Conservation (phyloP, 30 jellyfish, hydroid and myxozoan species). For the Sanderia malayensis region DNA sequence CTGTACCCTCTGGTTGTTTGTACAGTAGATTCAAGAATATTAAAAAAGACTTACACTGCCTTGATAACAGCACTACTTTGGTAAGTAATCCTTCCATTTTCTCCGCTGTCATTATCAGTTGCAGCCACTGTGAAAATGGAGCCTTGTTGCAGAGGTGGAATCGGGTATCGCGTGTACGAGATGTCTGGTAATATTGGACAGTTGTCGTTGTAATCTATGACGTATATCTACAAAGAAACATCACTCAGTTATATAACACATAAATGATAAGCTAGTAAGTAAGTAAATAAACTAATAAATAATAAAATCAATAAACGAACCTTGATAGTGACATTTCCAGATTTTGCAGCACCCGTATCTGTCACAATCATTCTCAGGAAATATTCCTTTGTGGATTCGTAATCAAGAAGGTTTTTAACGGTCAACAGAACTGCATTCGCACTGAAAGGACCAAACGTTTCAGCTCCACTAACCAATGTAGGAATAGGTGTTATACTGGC, state of each 20-base stretch:
- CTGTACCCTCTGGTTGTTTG: background rate
- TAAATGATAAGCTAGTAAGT: too few species aligned
- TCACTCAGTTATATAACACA: background rate
- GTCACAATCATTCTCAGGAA: conserved; percentile 45
- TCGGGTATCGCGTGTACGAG: conserved; percentile 52
- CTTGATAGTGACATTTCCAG: conserved; percentile 64
- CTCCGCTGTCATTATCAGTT: conserved; percentile 75
- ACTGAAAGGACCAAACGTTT: conserved; percentile 37
- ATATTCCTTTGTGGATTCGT: conserved; percentile 67
- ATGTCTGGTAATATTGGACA: conserved; percentile 65
- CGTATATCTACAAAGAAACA: conserved; percentile 36
- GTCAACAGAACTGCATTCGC: conserved; percentile 51
- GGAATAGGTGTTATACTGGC: conserved; percentile 50
- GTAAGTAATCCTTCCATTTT: conserved; percentile 68
- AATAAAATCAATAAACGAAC: too few species aligned
- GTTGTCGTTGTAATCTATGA: conserved; percentile 70
- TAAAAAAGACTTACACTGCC: conserved; percentile 42
- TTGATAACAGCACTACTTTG: conserved; percentile 46
- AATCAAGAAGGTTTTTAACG: conserved; percentile 54
- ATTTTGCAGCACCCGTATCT: conserved; percentile 35
- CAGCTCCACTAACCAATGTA: conserved; percentile 30
- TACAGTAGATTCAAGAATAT: background rate
- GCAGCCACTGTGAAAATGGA: conserved; percentile 55
- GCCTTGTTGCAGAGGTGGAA: conserved; percentile 68
- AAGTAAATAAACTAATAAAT: too few species aligned